Base-by-base conservation (phyloP, 1,140 invertebrate genomes). In the Anastrepha ludens region DNA sequence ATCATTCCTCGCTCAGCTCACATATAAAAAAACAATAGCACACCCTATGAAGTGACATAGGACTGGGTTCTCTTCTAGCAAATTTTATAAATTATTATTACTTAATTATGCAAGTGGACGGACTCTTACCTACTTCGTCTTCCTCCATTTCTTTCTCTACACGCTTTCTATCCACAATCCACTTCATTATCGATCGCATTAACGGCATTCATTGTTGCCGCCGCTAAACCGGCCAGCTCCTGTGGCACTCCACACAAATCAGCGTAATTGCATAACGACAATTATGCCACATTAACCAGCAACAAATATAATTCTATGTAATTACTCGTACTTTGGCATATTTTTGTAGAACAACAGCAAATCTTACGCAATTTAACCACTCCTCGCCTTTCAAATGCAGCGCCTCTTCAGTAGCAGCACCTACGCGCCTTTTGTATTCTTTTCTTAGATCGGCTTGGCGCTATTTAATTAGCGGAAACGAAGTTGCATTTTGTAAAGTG, bases 251-350 rank as follows among this genome's bases (percentile, higher is more conserved):
- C 4, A 62, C 4, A 62, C 60, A 62, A 62, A 13, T 8, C 60
- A 62, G 15, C 60, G 11, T 62, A 62, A 62, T 62, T 62, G 15
- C 60, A 62, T 62, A 15, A 62, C 4, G 15, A 62, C 60, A 62
- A n/a, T 62, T 62, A n/a, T 62, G 60, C 60, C 60, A 62, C 15
- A 62, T 62, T 62, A 62, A 62, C 60, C 60, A 62, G 60, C 60
- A 15, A 17, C 60, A 62, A 62, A 62, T n/a, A 58, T 58, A 58
- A 58, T 58, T 58, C 29, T 29, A 62, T n/a, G 2, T 55, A 62
- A 13, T n/a, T 62, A 62, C 60, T 62, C 15, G 60, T 13, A 62
- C 60, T 62, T 62, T 62, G 17, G 13, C 60, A 17, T 62, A 62
- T n/a, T 62, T 55, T 62, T 62, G 60, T 62, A n/a, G 9, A 74